A percentile compares a stretch with the other conserved stretches of the same genome.
Conservation (phyloP, 2,113 vertebrate genomes). For the Eubucco bourcierii region DNA sequence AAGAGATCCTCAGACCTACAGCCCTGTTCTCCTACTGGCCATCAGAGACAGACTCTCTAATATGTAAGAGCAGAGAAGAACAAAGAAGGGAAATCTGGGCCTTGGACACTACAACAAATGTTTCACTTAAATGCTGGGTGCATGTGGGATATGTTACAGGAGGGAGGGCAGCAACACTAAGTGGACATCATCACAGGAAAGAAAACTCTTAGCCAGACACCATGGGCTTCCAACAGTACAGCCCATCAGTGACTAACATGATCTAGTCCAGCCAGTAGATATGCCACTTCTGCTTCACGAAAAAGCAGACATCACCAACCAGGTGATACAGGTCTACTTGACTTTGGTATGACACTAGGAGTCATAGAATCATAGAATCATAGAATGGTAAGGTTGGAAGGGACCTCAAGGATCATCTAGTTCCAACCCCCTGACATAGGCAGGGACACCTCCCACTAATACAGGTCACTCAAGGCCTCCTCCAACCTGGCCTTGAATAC, state of each 20-base stretch:
- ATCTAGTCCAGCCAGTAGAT: not conserved
- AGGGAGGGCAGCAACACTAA: accelerated
- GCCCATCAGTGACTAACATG: accelerated
- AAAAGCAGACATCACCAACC: not conserved
- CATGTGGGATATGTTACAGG: not conserved
- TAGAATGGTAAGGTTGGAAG: too few relatives aligned
- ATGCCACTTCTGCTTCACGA: not conserved
- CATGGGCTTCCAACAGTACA: not conserved
- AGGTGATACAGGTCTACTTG: not conserved
- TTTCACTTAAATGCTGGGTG: not conserved
- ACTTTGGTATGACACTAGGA: accelerated
- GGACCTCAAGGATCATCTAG: too few relatives aligned
- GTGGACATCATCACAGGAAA: not conserved
- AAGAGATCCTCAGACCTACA: not conserved
- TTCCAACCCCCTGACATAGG: too few relatives aligned
- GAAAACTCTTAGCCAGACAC: not conserved
- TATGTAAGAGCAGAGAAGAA: not conserved
- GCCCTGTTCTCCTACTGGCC: not conserved
- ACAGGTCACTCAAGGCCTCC: too few relatives aligned
- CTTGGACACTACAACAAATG: too few relatives aligned
- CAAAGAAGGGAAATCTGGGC: not conserved
- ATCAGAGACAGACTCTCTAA: not conserved
- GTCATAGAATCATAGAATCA: too few relatives aligned
- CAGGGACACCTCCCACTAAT: too few relatives aligned
- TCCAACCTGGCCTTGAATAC: too few relatives aligned